phyloP scores from a whole-genome alignment of 2,113 vertebrate species.

The Ochotona curzoniae region DNA sequence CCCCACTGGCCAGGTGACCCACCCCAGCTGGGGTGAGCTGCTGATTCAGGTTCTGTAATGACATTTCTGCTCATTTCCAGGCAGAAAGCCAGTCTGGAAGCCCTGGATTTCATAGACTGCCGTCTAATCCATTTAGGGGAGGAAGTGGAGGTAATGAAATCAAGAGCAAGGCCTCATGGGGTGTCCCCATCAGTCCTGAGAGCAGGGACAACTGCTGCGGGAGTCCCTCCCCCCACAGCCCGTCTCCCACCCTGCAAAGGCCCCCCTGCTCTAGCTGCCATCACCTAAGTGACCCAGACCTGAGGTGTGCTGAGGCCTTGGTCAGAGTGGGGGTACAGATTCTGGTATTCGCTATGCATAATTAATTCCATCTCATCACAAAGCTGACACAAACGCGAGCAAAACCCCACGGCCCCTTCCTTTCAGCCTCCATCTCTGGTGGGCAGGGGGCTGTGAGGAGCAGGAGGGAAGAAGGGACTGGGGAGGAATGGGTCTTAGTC shows the following conservation, averaged over 20 bases:
- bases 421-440: background rate
- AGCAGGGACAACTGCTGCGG: constrained; percentile 29
- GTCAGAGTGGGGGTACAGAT: background rate
- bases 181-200: background rate
- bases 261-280: too few species aligned
- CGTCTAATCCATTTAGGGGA: constrained; percentile 84
- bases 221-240: background rate
- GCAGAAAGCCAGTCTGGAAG: constrained; percentile 63
- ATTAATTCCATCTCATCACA: constrained; percentile 40
- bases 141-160: constrained; percentile 84
- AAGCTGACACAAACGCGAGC: constrained; percentile 42
- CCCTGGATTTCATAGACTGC: constrained; percentile 83
- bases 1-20: constrained; percentile 10
- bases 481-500: background rate
- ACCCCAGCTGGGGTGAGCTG: constrained; percentile 60
- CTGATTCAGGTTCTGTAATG: constrained; percentile 79
- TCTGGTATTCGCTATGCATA: background rate
- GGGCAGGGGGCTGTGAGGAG: background rate
- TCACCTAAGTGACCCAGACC: background rate
- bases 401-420: background rate
- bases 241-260: background rate
- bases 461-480: background rate
- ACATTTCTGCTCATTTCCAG: constrained; percentile 85
- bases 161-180: constrained; percentile 49
- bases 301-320: background rate